These are phyloP conservation scores for Stictocephala bisonia DNA, from an alignment of 2,888 invertebrate genomes.

Conservation along the genomic window DNA sequence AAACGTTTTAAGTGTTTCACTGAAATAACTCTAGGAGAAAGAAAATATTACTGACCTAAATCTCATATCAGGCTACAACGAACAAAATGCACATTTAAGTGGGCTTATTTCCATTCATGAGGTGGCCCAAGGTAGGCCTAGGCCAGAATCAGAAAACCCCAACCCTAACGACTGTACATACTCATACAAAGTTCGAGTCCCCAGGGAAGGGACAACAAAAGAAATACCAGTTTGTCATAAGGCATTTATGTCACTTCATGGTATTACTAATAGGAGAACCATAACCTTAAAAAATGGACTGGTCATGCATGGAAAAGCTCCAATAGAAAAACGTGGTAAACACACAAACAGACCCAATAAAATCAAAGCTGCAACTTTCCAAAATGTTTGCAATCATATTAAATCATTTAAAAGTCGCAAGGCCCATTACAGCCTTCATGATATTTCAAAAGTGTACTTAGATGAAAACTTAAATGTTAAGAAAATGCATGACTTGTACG, in stretches of 20 bases:
- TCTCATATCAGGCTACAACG: constrained; percentile 22
- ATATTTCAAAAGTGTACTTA: constrained; percentile 32
- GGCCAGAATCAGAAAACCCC: too few species aligned
- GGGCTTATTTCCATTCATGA: too few species aligned
- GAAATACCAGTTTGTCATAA: too few species aligned
- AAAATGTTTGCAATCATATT: constrained; percentile 37
- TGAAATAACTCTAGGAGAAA: too few species aligned
- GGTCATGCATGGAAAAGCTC: constrained; percentile 30
- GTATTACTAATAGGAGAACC: too few species aligned
- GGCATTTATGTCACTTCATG: too few species aligned
- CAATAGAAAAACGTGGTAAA: constrained; percentile 42
- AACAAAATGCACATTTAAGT: constrained; percentile 27
- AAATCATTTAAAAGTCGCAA: constrained; percentile 44
- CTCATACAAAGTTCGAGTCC: constrained; percentile 30
- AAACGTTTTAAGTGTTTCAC: too few species aligned
- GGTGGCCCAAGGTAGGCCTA: constrained; percentile 18
- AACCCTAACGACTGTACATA: too few species aligned
- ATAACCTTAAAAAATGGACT: too few species aligned
- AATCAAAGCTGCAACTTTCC: constrained; percentile 36
- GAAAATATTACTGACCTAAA: constrained; percentile 37
- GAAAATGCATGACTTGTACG: constrained; percentile 42
- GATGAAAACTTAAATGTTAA: constrained; percentile 36
- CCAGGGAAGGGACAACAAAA: constrained; percentile 24
- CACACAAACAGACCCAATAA: constrained; percentile 35
- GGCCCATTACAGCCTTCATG: constrained; percentile 44